Conservation (phyloP, 64 coral and sea anemone genomes). For the Montipora efflorescens region DNA sequence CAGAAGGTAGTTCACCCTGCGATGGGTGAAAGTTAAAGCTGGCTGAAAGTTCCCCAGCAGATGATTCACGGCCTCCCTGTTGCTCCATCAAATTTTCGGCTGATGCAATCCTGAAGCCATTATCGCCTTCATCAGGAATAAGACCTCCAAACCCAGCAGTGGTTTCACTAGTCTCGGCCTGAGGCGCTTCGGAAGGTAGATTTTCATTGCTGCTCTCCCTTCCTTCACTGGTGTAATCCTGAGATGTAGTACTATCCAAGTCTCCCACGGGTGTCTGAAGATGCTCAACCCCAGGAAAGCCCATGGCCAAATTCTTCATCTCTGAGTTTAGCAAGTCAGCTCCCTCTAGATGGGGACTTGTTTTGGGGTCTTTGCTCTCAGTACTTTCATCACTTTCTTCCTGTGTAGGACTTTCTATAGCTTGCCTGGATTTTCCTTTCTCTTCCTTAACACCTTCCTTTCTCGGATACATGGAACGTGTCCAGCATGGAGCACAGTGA, state of each 20-base stretch:
- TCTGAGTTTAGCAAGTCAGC: constrained; percentile 14
- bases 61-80: background rate
- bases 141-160: background rate
- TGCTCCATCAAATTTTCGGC: background rate
- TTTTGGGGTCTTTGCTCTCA: constrained; percentile 7
- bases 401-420: constrained; percentile 64
- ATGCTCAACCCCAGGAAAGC: constrained; percentile 32
- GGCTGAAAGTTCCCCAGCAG: background rate
- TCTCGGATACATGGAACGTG: constrained; percentile 59
- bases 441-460: constrained; percentile 60
- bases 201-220: background rate
- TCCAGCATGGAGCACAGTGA: constrained; percentile 52
- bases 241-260: background rate
- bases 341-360: constrained; percentile 31
- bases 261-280: constrained; percentile 22
- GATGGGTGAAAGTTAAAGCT: constrained; percentile 25
- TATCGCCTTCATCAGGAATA: background rate
- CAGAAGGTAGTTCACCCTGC: background rate
- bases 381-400: background rate
- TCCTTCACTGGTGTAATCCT: background rate
- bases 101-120: background rate
- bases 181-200: background rate
- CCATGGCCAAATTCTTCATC: constrained; percentile 36
- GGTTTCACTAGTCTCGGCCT: background rate
- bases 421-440: constrained; percentile 61